These are phyloP conservation scores for Geophilus truncorum DNA, from an alignment of 2,888 invertebrate genomes.

Conservation along the genomic window DNA sequence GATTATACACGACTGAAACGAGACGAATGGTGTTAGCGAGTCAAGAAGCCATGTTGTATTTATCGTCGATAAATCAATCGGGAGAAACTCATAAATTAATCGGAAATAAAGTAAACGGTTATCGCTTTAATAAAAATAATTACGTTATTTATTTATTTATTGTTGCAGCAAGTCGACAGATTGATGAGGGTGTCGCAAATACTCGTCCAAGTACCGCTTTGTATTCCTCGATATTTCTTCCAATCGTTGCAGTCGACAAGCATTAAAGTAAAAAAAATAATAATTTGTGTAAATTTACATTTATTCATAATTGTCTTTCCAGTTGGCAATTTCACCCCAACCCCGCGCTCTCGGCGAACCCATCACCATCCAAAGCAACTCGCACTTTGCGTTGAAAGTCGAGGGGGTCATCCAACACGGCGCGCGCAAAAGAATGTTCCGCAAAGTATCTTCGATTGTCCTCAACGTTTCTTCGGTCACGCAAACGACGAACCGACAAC, in stretches of 20 bases:
- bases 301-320: conserved; percentile 36
- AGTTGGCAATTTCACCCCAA: conserved; percentile 72
- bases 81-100: conserved; percentile 27
- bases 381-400: conserved; percentile 83
- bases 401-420: conserved; percentile 80
- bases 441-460: conserved; percentile 65
- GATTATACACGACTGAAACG: conserved; percentile 6
- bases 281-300: neutral
- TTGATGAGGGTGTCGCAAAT: conserved; percentile 49
- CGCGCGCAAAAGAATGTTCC: conserved; percentile 61
- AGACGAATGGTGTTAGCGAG: neutral
- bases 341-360: conserved; percentile 74
- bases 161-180: conserved; percentile 45
- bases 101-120: conserved; percentile 36
- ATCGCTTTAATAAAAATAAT: neutral
- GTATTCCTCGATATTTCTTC: conserved; percentile 73
- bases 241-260: conserved; percentile 77
- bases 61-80: neutral
- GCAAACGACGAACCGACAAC: conserved; percentile 43
- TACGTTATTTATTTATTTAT: conserved; percentile 23
- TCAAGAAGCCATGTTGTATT: neutral
- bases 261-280: conserved; percentile 56
- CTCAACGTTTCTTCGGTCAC: conserved; percentile 64
- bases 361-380: conserved; percentile 73
- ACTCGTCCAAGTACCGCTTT: conserved; percentile 61